These are phyloP conservation scores for Xyrauchen texanus DNA, from an alignment of 2,113 vertebrate genomes.

Conservation along the genomic window DNA sequence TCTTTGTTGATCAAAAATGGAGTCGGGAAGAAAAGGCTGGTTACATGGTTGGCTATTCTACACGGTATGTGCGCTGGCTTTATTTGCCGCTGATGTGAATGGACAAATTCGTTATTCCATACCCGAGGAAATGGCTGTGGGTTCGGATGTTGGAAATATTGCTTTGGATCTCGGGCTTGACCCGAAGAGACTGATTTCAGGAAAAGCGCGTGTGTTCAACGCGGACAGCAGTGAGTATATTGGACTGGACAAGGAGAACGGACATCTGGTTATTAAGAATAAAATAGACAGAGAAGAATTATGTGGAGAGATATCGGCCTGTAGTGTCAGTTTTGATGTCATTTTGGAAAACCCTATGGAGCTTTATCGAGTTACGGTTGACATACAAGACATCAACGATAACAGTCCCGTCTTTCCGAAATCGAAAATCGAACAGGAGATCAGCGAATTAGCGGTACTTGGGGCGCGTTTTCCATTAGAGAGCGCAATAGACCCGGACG, in stretches of 20 bases:
- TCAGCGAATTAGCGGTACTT: slow-evolving; percentile 66
- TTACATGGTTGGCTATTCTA: neutral
- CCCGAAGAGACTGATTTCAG: slow-evolving; percentile 65
- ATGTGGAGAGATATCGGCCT: slow-evolving; percentile 56
- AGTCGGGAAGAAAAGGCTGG: slow-evolving; percentile 12
- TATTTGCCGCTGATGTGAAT: slow-evolving; percentile 6
- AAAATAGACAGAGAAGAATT: slow-evolving; percentile 61
- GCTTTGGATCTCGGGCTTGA: slow-evolving; percentile 76
- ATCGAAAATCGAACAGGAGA: slow-evolving; percentile 66
- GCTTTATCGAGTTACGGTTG: slow-evolving; percentile 60
- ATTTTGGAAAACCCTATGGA: slow-evolving; percentile 61
- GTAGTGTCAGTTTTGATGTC: slow-evolving; percentile 62
- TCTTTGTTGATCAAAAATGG: neutral
- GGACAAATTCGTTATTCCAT: slow-evolving; percentile 60
- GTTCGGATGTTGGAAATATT: slow-evolving; percentile 71
- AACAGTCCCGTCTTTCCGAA: slow-evolving; percentile 69
- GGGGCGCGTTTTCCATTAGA: slow-evolving; percentile 68
- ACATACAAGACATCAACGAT: slow-evolving; percentile 61
- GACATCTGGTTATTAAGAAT: slow-evolving; percentile 59
- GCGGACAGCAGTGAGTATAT: slow-evolving; percentile 76
- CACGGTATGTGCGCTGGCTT: neutral
- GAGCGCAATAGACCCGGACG: slow-evolving; percentile 70
- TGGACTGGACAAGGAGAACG: slow-evolving; percentile 60
- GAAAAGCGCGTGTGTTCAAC: slow-evolving; percentile 72
- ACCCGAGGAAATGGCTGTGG: slow-evolving; percentile 50